Evolutionary conservation across 2,888 invertebrate species (phyloP), one percentile per base, ranked within the genome.

Genomic region (Aphelenchoides bicaudatus): DNA sequence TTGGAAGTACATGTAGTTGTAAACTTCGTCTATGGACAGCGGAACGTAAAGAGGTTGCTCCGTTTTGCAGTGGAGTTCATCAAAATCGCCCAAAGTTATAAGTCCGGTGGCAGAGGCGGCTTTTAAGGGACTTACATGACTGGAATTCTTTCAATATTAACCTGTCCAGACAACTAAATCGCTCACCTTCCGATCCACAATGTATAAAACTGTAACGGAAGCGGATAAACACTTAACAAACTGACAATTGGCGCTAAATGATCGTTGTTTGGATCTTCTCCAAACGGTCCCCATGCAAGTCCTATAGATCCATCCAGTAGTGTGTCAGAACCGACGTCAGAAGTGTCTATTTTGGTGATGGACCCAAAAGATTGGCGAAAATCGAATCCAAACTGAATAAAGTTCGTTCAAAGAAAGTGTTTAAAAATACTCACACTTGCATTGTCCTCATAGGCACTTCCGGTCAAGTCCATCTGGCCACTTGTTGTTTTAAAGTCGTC

Each of bases 151-250:
- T n/a, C n/a, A n/a, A n/a, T n/a, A n/a, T n/a, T n/a, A n/a, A n/a
- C n/a, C n/a, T n/a, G n/a, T n/a, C n/a, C n/a, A 19, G 10, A 43
- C 8, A 8, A 21, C 21, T 19, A 8, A 43, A 19, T 8, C 10
- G 25, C 16, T 43, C 25, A 43, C 43, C 8, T 19, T 6, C n/a
- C 43, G 23, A 43, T 43, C 43, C 43, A 43, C 6, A 43, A 6
- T 25, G 43, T 43, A n/a, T 43, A 43, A n/a, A 43, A 43, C 43
- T 43, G 43, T 25, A 21, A 25, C 10, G 43, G 21, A n/a, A 43
- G 25, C 10, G 16, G 10, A 6, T 8, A 43, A 25, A 8, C 6
- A n/a, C 43, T 25, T 8, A 43, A 25, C 6, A 43, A 21, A 25
- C 25, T 43, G 6, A 43, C 43, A 21, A 43, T 43, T n/a, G 43